Base-by-base conservation (phyloP, 2,113 vertebrate species). In the Electrona antarctica region DNA sequence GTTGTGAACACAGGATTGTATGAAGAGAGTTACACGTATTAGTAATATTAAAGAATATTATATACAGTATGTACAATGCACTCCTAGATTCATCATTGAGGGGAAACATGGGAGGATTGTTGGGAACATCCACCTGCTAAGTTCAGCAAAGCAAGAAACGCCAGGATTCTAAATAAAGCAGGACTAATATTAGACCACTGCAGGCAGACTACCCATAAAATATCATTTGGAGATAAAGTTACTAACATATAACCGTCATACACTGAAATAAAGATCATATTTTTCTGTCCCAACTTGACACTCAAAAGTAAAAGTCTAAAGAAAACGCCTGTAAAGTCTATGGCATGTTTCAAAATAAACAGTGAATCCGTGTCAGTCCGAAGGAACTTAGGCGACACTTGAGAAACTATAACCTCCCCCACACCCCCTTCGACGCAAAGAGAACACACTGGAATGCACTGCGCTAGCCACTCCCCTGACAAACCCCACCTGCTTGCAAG, bases 361-460 rank as follows among this genome's bases (percentile, higher is more conserved):
- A 88, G 62, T 11, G 70, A 78, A 85, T 88, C 83, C 79, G 76
- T 64, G 0, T 72, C 47, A 0, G 76, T 84, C 82, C 85, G 91
- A 92, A 82, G 87, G 86, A 91, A 86, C 90, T 82, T 61, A 9
- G 79, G 61, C 51, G 91, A 82, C 92, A 96, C 91, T 87, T 90
- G 92, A 92, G 90, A 81, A 0, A 0, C 5, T 49, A 70, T 63
- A 69, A 83, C 28, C 56, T 65, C 48, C 59, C 21, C 64, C 4
- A 0, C 0, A 0, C 74, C 64, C 63, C 4, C 54, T 11, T 8
- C 21, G 14, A 41, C 14, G 12, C 49, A 49, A 76, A 71, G 52
- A 54, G 64, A 78, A 76, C 79, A 77, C 8, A 60, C 58, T 83
- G 85, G 90, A 91, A 92, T 90, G 76, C 64, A 51, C 28, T 41